Percentiles rank a stretch among this genome's conserved stretches.
These are phyloP conservation scores for Tetropium fuscum DNA, from an alignment of 2,888 invertebrate genomes.

Conservation along the genomic window DNA sequence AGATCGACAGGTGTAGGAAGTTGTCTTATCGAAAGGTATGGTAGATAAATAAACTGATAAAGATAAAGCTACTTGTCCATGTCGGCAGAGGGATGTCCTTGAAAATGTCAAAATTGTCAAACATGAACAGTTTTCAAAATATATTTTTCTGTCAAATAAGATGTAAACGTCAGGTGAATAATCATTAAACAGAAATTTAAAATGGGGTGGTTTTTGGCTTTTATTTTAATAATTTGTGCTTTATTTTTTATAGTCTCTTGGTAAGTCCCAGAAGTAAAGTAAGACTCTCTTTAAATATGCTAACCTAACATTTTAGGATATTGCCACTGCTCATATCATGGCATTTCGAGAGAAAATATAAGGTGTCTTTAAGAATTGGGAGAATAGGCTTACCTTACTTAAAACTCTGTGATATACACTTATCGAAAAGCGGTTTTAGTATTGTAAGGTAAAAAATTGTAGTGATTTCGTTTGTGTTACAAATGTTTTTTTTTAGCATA, in stretches of 20 bases:
- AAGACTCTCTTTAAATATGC: neutral
- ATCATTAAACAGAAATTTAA: slow-evolving; percentile 11
- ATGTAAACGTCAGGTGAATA: slow-evolving; percentile 2
- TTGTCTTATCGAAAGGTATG: too few species aligned
- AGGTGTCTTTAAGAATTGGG: slow-evolving; percentile 83
- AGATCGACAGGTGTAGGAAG: too few species aligned
- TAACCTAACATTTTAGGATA: slow-evolving; percentile 71
- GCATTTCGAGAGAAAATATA: slow-evolving; percentile 83
- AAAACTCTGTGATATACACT: slow-evolving; percentile 82
- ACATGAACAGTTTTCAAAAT: slow-evolving; percentile 1
- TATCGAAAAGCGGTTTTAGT: slow-evolving; percentile 78
- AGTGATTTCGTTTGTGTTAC: slow-evolving; percentile 1
- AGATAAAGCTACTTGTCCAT: too few species aligned
- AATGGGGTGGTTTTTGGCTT: slow-evolving; percentile 47
- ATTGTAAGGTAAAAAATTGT: slow-evolving; percentile 53
- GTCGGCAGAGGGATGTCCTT: too few species aligned
- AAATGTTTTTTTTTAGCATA: slow-evolving; percentile 72
- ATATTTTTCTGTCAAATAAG: slow-evolving; percentile 6
- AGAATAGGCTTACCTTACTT: slow-evolving; percentile 85
- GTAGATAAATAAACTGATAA: too few species aligned
- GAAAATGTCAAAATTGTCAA: too few species aligned
- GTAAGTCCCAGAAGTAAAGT: too few species aligned
- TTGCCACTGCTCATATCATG: slow-evolving; percentile 83
- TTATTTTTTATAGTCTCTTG: slow-evolving; percentile 47
- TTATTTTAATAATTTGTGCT: slow-evolving; percentile 43